Evolutionary conservation across 1,140 invertebrate genomes (phyloP), one percentile per base, ranked within the genome.

Genomic region (Drosophila arawakana): DNA sequence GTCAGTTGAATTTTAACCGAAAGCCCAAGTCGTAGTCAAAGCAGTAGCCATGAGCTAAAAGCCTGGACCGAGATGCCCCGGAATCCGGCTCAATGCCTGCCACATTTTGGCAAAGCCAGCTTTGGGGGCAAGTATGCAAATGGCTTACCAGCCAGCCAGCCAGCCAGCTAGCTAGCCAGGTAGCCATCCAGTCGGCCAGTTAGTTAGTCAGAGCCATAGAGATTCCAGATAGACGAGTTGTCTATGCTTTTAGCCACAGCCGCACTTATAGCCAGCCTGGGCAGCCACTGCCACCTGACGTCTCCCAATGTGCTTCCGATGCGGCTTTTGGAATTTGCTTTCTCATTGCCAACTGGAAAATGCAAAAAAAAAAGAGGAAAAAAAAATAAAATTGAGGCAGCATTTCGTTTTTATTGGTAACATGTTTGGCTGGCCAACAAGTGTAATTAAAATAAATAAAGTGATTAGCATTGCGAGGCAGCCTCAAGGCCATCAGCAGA

Each of bases 381-480:
- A 30, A 18, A 7, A 13, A 35, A 8, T 7, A 30, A 11, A 66
- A 49, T 44, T 49, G 50, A 44, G 21, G 62, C 43, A 8, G 46
- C 78, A 70, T 84, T 88, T 88, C 84, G 84, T 81, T 88, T 88
- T 88, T 88, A 78, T 89, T 88, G 80, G 74, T 65, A 88, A 88
- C 80, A 84, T 63, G 84, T 88, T 88, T 82, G 63, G 65, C 71
- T 39, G 70, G 70, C 43, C 46, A 60, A 25, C 57, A 30, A 52
- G 39, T 54, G 55, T 62, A 57, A 55, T 76, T 66, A 68, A 57
- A 61, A 47, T 50, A 70, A 70, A 73, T 61, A 60, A 55, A 57
- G 62, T 41, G 62, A 73, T 73, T 41, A 43, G 43, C 34, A 49
- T 58, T 68, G 65, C 6, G 55, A n/a, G 25, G n/a, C 35, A 21